Conservation (phyloP, 2,888 invertebrate species). For the Resseliella maxima region DNA sequence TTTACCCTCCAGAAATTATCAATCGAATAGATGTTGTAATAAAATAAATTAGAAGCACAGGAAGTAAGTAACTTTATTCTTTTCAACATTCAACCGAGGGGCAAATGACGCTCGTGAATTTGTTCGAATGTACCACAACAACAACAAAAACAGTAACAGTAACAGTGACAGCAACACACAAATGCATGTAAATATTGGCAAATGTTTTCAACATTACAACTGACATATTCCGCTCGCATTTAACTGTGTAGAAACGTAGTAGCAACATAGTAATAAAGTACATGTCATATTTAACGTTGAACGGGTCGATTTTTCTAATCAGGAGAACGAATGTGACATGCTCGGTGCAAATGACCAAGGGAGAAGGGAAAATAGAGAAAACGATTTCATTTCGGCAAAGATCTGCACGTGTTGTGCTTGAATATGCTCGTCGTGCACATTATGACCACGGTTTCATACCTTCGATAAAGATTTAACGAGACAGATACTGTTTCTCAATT, state of each 20-base stretch:
- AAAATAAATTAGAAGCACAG: conserved; percentile 35
- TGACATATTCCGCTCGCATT: background rate
- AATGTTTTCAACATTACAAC: no score
- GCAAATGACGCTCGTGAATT: no score
- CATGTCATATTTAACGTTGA: background rate
- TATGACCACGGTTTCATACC: background rate
- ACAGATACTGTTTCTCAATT: background rate
- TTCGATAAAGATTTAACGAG: background rate
- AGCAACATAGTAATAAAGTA: background rate
- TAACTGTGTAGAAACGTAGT: background rate
- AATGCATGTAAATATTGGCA: no score
- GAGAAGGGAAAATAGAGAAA: no score
- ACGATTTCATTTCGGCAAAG: background rate
- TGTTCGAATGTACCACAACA: no score
- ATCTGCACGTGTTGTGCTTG: background rate
- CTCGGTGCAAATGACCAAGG: background rate
- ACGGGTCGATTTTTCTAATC: background rate
- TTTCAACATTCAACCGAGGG: background rate
- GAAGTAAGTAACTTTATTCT: conserved; percentile 10
- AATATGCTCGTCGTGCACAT: background rate
- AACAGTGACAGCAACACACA: no score
- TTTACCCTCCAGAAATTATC: background rate
- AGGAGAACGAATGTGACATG: background rate
- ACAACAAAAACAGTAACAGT: no score
- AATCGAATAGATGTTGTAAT: conserved; percentile 44